Conservation (phyloP, 2,888 invertebrate species). For the Lordiphosa fenestrarum region DNA sequence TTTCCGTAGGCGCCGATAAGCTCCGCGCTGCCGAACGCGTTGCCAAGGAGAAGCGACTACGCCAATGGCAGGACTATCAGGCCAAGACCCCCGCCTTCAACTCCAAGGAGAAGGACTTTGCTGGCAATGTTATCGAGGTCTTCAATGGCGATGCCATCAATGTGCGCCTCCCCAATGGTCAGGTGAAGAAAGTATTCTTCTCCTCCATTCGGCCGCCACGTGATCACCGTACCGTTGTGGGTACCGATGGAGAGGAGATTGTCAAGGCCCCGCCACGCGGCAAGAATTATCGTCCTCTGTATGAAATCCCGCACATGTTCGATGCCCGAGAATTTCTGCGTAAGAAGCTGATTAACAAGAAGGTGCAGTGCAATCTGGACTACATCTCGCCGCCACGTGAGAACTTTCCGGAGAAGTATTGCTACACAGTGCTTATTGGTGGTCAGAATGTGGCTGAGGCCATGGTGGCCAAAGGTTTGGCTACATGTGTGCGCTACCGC, state of each 20-base stretch:
- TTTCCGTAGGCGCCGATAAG: conserved; percentile 86
- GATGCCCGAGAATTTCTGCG: conserved; percentile 98
- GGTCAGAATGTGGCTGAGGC: conserved; percentile 96
- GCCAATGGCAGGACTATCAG: conserved; percentile 96
- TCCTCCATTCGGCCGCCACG: conserved; percentile 97
- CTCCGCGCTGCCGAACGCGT: conserved; percentile 90
- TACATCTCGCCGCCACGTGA: conserved; percentile 98
- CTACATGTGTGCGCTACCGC: conserved; percentile 94
- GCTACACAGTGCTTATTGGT: conserved; percentile 94
- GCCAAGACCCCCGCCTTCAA: conserved; percentile 87
- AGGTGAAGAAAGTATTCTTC: conserved; percentile 94
- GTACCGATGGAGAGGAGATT: conserved; percentile 85
- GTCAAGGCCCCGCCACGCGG: conserved; percentile 84
- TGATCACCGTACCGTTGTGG: conserved; percentile 84
- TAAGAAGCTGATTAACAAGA: conserved; percentile 97
- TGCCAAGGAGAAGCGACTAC: conserved; percentile 92
- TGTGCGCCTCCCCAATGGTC: conserved; percentile 89
- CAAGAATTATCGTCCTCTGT: conserved; percentile 92
- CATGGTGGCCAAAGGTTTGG: conserved; percentile 94
- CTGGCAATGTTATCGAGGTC: conserved; percentile 92
- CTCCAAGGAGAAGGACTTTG: conserved; percentile 90
- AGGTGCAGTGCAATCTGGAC: conserved; percentile 94
- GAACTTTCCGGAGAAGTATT: conserved; percentile 95
- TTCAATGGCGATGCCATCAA: conserved; percentile 96
- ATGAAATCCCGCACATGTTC: conserved; percentile 99